Evolutionary conservation across 2,797 vertebrate species (phyloP).

Genomic region (Peromyscus melanophrys): DNA sequence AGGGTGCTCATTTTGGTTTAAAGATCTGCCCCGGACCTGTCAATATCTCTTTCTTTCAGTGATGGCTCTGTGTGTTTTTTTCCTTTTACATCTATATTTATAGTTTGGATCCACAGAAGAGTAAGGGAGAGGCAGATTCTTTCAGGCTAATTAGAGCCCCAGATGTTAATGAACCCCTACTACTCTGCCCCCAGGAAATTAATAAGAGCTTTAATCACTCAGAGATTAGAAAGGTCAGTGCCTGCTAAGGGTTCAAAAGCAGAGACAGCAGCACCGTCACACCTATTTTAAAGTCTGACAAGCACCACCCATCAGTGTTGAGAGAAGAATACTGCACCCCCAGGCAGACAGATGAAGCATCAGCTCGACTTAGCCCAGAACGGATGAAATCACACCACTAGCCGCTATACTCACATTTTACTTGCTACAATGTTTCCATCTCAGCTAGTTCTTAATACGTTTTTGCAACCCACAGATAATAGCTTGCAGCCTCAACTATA

Average conservation of each 20-base stretch:
- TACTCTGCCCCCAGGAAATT: slow-evolving; percentile 88
- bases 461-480: neutral
- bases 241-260: slow-evolving; percentile 85
- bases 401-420: neutral
- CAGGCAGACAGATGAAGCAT: slow-evolving; percentile 74
- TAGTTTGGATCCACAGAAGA: slow-evolving; percentile 62
- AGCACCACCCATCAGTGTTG: slow-evolving; percentile 56
- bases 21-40: slow-evolving; percentile 29
- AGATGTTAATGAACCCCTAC: slow-evolving; percentile 88
- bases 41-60: slow-evolving; percentile 34
- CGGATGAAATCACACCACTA: neutral
- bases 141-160: slow-evolving; percentile 88
- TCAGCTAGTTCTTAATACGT: neutral
- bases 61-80: neutral
- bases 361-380: neutral
- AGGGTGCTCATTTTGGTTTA: slow-evolving; percentile 4
- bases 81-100: slow-evolving; percentile 61
- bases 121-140: slow-evolving; percentile 82
- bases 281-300: slow-evolving; percentile 79
- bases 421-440: neutral
- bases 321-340: slow-evolving; percentile 64
- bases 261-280: slow-evolving; percentile 79
- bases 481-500: neutral
- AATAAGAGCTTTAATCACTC: slow-evolving; percentile 89
- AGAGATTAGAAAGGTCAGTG: slow-evolving; percentile 88